Evolutionary conservation across 2,797 vertebrate genomes (phyloP).

Genomic region (Antennarius maculatus): DNA sequence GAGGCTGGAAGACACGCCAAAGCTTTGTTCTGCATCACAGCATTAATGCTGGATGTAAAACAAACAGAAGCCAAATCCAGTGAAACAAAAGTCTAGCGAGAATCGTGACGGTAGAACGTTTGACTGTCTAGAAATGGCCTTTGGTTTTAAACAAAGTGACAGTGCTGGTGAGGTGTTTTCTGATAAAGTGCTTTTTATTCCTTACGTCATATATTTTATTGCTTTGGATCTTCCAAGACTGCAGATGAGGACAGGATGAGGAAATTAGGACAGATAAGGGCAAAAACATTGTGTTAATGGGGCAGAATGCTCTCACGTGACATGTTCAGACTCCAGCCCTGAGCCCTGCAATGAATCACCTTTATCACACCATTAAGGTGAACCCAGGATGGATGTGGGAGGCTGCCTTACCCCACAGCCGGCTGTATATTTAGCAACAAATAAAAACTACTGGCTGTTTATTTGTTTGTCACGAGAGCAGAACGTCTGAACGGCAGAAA

Average conservation of each 20-base stretch:
- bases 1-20: constrained; percentile 26
- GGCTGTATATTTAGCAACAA: constrained; percentile 17
- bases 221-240: constrained; percentile 17
- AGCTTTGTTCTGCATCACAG: constrained; percentile 57
- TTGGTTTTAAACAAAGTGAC: constrained; percentile 38
- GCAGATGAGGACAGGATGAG: constrained; percentile 25
- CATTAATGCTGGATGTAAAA: constrained; percentile 63
- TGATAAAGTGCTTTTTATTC: constrained; percentile 26
- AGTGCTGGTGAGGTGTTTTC: constrained; percentile 15
- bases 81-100: constrained; percentile 41
- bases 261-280: constrained; percentile 27
- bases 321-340: constrained; percentile 32
- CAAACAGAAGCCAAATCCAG: constrained; percentile 52
- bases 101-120: constrained; percentile 54
- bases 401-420: constrained; percentile 13
- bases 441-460: constrained; percentile 3
- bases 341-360: constrained; percentile 28
- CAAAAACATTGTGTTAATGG: constrained; percentile 23
- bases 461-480: constrained; percentile 1
- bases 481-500: neutral
- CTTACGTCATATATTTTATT: constrained; percentile 34
- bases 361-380: constrained; percentile 36
- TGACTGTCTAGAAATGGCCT: constrained; percentile 41
- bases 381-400: constrained; percentile 34
- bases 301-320: constrained; percentile 18